phyloP scores from a whole-genome alignment of 2,888 invertebrate species.

The Malthinus seriepunctatus region DNA sequence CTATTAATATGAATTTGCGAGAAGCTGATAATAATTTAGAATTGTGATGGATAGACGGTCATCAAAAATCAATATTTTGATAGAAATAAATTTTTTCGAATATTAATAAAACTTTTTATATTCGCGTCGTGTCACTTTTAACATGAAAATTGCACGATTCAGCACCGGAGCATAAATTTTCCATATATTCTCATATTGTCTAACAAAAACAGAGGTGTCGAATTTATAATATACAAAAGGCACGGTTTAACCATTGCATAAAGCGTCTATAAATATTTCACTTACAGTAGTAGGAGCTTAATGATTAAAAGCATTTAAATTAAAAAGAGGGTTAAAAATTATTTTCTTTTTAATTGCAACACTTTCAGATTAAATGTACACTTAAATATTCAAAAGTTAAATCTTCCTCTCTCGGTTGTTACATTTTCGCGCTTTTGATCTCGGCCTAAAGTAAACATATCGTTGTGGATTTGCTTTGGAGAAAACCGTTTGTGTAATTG shows the following conservation, averaged over 20 bases:
- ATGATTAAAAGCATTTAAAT: constrained; percentile 2
- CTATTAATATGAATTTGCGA: no score
- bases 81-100: no score
- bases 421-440: constrained; percentile 3
- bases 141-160: no score
- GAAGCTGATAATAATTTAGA: no score
- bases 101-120: no score
- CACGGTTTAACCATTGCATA: not conserved
- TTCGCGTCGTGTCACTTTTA: no score
- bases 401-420: not conserved
- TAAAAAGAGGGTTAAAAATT: constrained; percentile 1
- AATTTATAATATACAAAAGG: not conserved
- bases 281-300: not conserved
- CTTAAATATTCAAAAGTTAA: not conserved
- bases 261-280: not conserved
- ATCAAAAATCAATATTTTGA: no score
- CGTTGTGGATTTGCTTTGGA: not conserved
- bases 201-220: no score
- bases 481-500: constrained; percentile 4
- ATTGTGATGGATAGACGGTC: no score
- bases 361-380: not conserved
- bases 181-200: no score
- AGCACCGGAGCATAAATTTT: no score
- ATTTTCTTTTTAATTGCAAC: not conserved
- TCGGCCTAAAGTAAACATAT: not conserved